Evolutionary conservation across 2,113 vertebrate species (phyloP).

Genomic region (Loxodonta africana): DNA sequence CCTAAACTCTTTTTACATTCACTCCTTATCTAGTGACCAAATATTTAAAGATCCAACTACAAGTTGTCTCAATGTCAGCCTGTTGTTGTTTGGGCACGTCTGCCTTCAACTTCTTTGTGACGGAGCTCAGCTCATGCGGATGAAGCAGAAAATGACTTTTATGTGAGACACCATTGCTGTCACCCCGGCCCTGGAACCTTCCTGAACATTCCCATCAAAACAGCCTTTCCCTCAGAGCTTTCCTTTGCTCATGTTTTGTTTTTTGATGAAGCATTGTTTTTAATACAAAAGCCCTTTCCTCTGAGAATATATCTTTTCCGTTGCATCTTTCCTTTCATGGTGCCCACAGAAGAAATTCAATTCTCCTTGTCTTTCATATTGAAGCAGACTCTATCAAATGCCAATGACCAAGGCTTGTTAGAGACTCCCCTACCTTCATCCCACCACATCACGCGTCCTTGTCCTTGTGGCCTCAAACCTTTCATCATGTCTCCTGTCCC

Average conservation of each 20-base stretch:
- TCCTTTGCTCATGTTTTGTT: background rate
- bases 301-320: background rate
- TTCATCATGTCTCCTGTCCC: background rate
- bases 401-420: no score
- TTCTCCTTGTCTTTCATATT: background rate
- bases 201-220: background rate
- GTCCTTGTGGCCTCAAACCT: no score
- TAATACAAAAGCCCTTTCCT: background rate
- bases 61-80: background rate
- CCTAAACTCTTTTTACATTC: background rate
- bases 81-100: background rate
- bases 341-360: background rate
- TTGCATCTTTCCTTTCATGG: background rate
- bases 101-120: background rate
- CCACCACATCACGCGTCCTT: no score
- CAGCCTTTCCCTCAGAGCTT: background rate
- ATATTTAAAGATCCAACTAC: background rate
- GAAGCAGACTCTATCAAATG: no score
- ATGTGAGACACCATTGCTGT: background rate
- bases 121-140: background rate
- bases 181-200: background rate
- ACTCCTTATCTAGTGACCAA: no score
- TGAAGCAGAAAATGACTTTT: background rate
- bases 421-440: no score
- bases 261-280: background rate